Conservation (phyloP, 2,888 invertebrate genomes). For the Troilus luridus region DNA sequence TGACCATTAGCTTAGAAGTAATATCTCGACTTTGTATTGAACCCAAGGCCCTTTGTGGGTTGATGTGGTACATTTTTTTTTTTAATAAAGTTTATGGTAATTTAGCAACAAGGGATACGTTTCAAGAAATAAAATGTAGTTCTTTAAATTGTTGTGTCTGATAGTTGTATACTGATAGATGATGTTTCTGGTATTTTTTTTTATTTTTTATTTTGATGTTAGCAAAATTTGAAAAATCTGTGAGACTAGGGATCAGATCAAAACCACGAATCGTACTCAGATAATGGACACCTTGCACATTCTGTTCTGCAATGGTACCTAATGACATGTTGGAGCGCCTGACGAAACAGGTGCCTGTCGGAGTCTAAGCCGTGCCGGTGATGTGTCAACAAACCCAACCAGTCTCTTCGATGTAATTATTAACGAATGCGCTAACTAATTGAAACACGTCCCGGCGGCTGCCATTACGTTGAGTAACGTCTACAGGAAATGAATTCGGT, state of each 20-base stretch:
- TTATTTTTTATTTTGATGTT: not conserved
- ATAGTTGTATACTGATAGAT: no score
- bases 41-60: no score
- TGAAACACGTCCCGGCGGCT: not conserved
- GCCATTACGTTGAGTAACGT: not conserved
- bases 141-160: no score
- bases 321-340: not conserved
- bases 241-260: not conserved
- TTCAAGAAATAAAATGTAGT: no score
- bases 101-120: no score
- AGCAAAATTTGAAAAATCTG: not conserved
- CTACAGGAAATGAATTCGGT: not conserved
- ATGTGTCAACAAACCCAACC: not conserved
- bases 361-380: not conserved
- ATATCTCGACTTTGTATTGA: no score
- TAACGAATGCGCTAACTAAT: not conserved
- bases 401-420: not conserved
- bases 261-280: not conserved
- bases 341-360: not conserved
- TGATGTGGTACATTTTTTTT: no score
- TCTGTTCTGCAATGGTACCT: not conserved
- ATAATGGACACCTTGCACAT: not conserved
- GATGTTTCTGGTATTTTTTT: no score
- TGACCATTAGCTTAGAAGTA: no score
- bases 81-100: no score